A percentile compares a stretch with the other conserved stretches of the same genome.
phyloP scores from a whole-genome alignment of 2,888 invertebrate genomes.

The Tenthredo distinguenda region DNA sequence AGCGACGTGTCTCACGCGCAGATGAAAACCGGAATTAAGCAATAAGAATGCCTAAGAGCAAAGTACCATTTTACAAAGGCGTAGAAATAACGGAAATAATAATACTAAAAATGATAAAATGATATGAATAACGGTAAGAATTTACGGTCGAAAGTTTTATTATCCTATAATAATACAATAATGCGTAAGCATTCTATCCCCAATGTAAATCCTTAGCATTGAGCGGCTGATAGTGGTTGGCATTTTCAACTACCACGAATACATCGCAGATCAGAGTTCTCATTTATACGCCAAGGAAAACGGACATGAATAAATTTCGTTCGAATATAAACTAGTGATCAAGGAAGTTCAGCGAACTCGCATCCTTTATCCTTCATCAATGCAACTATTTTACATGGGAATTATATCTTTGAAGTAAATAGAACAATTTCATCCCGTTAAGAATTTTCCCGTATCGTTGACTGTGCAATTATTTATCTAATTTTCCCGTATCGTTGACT shows the following conservation, averaged over 20 bases:
- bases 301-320: not conserved
- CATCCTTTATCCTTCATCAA: not conserved
- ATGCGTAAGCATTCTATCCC: not conserved
- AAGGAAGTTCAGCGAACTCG: not conserved
- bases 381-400: too few species aligned
- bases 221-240: not conserved
- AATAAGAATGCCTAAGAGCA: not conserved
- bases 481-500: too few species aligned
- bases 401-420: too few species aligned
- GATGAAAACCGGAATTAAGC: slow-evolving; percentile 7
- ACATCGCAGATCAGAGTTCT: not conserved
- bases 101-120: not conserved
- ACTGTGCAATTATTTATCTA: too few species aligned
- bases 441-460: too few species aligned
- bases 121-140: not conserved
- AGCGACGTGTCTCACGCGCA: not conserved
- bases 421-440: too few species aligned
- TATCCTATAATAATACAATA: not conserved
- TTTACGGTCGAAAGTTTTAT: not conserved
- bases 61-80: not conserved
- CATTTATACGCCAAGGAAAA: too few species aligned
- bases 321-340: not conserved
- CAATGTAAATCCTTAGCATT: not conserved
- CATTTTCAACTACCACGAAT: not conserved
- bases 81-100: not conserved